Base-by-base conservation (phyloP, 2,113 vertebrate genomes). In the Hyperopisus bebe region DNA sequence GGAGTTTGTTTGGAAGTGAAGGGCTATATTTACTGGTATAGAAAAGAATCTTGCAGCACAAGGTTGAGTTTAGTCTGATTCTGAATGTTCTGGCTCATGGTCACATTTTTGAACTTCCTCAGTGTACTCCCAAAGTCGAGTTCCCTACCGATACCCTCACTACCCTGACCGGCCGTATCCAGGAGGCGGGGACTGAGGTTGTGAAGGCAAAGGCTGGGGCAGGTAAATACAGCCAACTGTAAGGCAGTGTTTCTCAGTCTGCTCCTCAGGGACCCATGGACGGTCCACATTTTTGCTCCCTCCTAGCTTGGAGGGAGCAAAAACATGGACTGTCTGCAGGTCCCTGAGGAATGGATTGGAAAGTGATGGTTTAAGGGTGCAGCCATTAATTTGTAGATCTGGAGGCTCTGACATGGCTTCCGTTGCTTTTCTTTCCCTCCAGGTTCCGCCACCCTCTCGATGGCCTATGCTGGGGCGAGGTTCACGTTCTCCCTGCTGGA, bases 161-260 rank as follows among this genome's bases (percentile, higher is more conserved):
- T 0, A 90, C 97, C 0, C 95, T 99, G 90, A 97, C 95, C 0
- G 96, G 92, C 21, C 96, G 98, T 88, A 99, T 99, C 94, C 98
- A 99, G 93, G 98, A 99, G 90, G 98, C 98, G 0, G 98, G 98
- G 88, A 99, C 98, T 0, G 98, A 99, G 92, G 98, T 99, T 88
- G 98, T 99, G 51, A 97, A 99, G 92, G 98, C 98, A 55, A 99
- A 99, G 94, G 98, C 98, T 0, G 98, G 98, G 91, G 97, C 97
- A 91, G 97, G 97, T 98, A 55, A 70, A 91, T 92, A 3, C 39
- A 15, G 21, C 44, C 2, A 88, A 10, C 46, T 74, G 39, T 39
- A 51, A n/a, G 50, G 39, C 4, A 39, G 7, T 3, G n/a, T 5
- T 51, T 82, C 44, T 31, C 66, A 17, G 3, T 31, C 13, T 5